These are phyloP conservation scores for Cyrtonyx montezumae DNA, from an alignment of 2,113 vertebrate species.

Conservation along the genomic window DNA sequence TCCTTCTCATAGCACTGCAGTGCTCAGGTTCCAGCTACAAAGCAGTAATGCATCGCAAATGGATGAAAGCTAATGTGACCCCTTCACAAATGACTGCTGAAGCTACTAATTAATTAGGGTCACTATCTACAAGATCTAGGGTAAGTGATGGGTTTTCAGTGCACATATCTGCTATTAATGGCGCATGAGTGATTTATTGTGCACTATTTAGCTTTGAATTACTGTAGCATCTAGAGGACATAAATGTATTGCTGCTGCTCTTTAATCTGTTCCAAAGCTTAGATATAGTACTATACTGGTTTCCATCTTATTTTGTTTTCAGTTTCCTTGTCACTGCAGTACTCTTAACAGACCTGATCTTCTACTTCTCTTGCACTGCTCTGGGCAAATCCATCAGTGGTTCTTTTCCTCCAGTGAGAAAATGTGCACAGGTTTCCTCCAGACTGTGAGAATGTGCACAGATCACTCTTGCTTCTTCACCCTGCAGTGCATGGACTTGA, in stretches of 20 bases:
- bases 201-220: neutral
- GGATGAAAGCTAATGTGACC: neutral
- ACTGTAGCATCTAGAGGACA: neutral
- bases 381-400: neutral
- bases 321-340: neutral
- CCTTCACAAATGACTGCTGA: neutral
- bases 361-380: neutral
- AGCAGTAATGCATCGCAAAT: neutral
- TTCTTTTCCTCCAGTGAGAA: neutral
- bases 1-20: neutral
- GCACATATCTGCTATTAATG: too few relatives aligned
- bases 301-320: neutral
- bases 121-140: neutral
- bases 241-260: neutral
- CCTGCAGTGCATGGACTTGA: neutral
- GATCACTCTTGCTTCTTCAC: neutral
- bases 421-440: neutral
- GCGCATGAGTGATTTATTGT: neutral
- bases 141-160: neutral
- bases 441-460: neutral
- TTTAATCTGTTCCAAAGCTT: neutral
- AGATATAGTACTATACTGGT: neutral
- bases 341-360: neutral
- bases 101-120: neutral
- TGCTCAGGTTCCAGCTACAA: neutral